Conservation (phyloP, 2,888 invertebrate species). For the Mermis nigrescens region DNA sequence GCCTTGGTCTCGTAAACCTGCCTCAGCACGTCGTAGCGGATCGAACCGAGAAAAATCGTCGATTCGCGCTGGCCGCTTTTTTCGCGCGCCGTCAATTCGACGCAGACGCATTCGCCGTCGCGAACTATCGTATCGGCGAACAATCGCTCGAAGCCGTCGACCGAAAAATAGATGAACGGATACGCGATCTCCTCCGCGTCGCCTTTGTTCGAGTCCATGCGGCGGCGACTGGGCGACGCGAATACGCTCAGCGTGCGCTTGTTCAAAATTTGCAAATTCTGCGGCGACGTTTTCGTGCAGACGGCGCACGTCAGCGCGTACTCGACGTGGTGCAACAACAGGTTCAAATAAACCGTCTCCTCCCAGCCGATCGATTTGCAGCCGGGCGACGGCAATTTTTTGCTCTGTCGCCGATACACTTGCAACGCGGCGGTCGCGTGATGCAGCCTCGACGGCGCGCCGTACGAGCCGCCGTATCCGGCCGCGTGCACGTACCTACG, state of each 20-base stretch:
- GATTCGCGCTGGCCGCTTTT: slow-evolving; percentile 64
- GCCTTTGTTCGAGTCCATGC: slow-evolving; percentile 93
- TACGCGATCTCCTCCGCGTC: slow-evolving; percentile 95
- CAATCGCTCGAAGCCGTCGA: slow-evolving; percentile 96
- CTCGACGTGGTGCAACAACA: slow-evolving; percentile 88
- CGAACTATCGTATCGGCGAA: slow-evolving; percentile 90
- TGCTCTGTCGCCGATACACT: slow-evolving; percentile 88
- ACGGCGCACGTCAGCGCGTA: slow-evolving; percentile 91
- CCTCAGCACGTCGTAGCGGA: slow-evolving; percentile 87
- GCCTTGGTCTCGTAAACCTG: slow-evolving; percentile 66
- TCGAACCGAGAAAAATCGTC: slow-evolving; percentile 88
- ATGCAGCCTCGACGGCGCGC: too few relatives aligned
- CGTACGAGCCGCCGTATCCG: too few relatives aligned
- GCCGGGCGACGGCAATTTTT: slow-evolving; percentile 70
- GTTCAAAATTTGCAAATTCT: slow-evolving; percentile 81
- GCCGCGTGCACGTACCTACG: too few relatives aligned
- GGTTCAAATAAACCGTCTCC: slow-evolving; percentile 91
- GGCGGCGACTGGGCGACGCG: slow-evolving; percentile 71
- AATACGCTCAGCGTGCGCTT: slow-evolving; percentile 80
- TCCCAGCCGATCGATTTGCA: slow-evolving; percentile 96
- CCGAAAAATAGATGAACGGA: slow-evolving; percentile 96
- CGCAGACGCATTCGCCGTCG: slow-evolving; percentile 96
- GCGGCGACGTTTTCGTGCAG: slow-evolving; percentile 87
- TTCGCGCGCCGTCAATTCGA: slow-evolving; percentile 82
- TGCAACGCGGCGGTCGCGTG: slow-evolving; percentile 73